These are phyloP conservation scores for Omphaloscelis lunosa DNA, from an alignment of 2,888 invertebrate genomes.

Conservation along the genomic window DNA sequence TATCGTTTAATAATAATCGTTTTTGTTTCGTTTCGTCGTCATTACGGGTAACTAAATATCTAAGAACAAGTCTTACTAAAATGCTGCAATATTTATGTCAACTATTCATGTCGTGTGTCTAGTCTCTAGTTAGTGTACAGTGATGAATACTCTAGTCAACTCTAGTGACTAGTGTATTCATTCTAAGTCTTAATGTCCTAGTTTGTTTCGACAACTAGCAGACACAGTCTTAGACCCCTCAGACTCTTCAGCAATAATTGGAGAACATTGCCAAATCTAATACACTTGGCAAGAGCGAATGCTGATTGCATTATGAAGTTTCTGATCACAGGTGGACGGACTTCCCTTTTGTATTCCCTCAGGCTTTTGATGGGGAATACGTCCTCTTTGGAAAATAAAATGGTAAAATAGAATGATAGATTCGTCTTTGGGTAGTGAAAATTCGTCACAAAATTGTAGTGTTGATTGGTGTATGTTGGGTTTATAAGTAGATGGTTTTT, in stretches of 20 bases:
- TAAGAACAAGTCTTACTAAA: neutral
- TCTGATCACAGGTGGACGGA: conserved; percentile 35
- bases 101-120: too few relatives aligned
- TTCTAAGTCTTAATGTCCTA: neutral
- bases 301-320: conserved; percentile 51
- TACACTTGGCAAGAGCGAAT: conserved; percentile 33
- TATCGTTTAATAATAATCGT: too few relatives aligned
- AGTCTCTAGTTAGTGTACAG: too few relatives aligned
- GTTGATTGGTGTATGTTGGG: neutral
- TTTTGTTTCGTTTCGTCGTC: neutral
- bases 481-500: neutral
- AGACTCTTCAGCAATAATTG: conserved; percentile 39
- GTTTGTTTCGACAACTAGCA: neutral
- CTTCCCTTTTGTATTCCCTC: conserved; percentile 22
- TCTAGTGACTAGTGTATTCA: neutral
- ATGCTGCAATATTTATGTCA: neutral
- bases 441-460: conserved; percentile 5
- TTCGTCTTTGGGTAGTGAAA: conserved; percentile 10
- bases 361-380: conserved; percentile 16
- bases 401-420: conserved; percentile 1
- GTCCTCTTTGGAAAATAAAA: neutral
- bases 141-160: too few relatives aligned
- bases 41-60: neutral
- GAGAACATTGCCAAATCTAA: conserved; percentile 56
- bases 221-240: neutral